Base-by-base conservation (phyloP, 2,797 vertebrate species). In the Melanitta fusca region DNA sequence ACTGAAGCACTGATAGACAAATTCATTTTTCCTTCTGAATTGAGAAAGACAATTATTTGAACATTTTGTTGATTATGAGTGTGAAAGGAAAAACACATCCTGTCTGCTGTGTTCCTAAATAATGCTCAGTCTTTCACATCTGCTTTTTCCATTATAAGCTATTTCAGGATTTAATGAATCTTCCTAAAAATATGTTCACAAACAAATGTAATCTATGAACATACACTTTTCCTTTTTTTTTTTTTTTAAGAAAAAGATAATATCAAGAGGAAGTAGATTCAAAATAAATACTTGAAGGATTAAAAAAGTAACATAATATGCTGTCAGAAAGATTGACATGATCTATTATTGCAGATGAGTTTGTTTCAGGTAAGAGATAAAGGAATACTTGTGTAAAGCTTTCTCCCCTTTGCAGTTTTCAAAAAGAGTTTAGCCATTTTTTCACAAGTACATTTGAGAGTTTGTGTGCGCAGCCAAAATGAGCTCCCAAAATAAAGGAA, bases 81-180 rank as follows among this genome's bases (percentile, higher is more conserved):
- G 70, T 77, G 62, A 77, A 91, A 79, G 45, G 41, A 91, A 89
- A 93, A 81, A 68, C 34, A 75, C 34, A 88, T 95, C 85, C 85
- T 38, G 4, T 13, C 24, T 1, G 1, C 24, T 80, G 30, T 47
- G 78, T 56, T 94, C 85, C 47, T 84, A 85, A 81, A 60, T 73
- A 73, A 79, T 13, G 51, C 27, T 86, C 0, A 0, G 11, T 64
- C 30, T 79, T 88, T 41, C 49, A 51, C n/a, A 80, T 88, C 69
- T 95, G 91, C 10, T 92, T 92, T 83, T 78, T 82, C 65, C 20
- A 10, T 88, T 91, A 64, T 6, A 81, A 79, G 10, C 8, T 90
- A 88, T 74, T 95, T 80, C 53, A 62, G 47, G 38, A 75, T 79
- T 91, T 91, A 92, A 88, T 28, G 2, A 80, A 41, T 64, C 60